These are phyloP conservation scores for Panzeria rudis DNA, from an alignment of 2,888 invertebrate genomes.

Conservation along the genomic window DNA sequence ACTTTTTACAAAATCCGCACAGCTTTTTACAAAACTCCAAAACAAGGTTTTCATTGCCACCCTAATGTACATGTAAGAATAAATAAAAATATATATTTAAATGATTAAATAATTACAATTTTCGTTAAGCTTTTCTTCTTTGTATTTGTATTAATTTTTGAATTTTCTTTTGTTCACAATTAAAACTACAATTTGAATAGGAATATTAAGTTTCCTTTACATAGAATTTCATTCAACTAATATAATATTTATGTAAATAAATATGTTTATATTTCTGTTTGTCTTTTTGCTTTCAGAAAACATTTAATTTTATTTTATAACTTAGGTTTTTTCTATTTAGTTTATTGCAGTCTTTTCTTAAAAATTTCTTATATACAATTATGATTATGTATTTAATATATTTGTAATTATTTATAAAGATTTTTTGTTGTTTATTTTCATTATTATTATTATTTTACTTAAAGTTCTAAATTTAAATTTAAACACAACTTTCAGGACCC, in stretches of 20 bases:
- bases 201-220: constrained; percentile 70
- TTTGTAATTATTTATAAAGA: constrained; percentile 6
- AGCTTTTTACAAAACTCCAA: too few relatives aligned
- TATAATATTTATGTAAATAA: constrained; percentile 31
- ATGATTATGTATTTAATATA: constrained; percentile 31
- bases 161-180: constrained; percentile 39
- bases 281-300: constrained; percentile 20
- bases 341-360: constrained; percentile 72
- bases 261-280: constrained; percentile 28
- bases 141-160: constrained; percentile 27
- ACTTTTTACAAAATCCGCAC: too few relatives aligned
- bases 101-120: too few relatives aligned
- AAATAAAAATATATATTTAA: too few relatives aligned
- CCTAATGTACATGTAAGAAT: too few relatives aligned
- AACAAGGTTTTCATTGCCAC: too few relatives aligned
- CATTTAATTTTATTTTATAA: constrained; percentile 25
- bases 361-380: constrained; percentile 60
- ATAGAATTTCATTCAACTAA: constrained; percentile 67
- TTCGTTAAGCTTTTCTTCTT: background rate
- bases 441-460: constrained; percentile 5
- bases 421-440: constrained; percentile 22
- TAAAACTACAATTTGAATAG: constrained; percentile 69
- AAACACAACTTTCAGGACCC: constrained; percentile 95
- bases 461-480: constrained; percentile 78
- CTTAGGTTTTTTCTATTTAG: constrained; percentile 62